Evolutionary conservation across 2,113 vertebrate genomes (phyloP), one percentile per base, ranked within the genome.

Genomic region (Gallinago paraguaiae): DNA sequence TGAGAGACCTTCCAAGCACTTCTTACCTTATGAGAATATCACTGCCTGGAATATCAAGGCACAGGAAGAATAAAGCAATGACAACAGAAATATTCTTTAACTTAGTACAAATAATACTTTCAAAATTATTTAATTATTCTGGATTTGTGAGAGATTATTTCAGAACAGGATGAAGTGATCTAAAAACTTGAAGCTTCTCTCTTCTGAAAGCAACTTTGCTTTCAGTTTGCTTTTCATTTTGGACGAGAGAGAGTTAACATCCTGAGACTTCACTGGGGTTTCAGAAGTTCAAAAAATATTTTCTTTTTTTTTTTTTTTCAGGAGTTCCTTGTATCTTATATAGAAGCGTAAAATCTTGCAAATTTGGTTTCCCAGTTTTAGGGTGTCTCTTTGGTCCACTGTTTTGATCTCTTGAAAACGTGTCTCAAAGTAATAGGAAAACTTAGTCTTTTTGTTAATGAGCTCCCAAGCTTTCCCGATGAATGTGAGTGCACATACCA

Each of bases 401-500:
- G 54, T 92, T 90, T 81, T 74, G 54, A 39, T 88, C 41, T 81
- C 33, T 50, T 77, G 63, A n/a, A 92, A 94, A 60, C 8, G 30
- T 56, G 46, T 59, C 94, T 86, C 56, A 56, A 10, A 56, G 74
- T 67, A 80, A 82, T 9, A 57, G 10, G 71, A 95, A 92, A 59
- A 81, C 35, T 76, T 83, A 11, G 20, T 77, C 81, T 78, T 67
- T 71, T 35, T 74, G 75, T 74, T 41, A 13, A 54, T 50, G 67
- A 63, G 71, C 75, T 94, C 41, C n/a, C 35, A 30, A 76, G 39
- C 64, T 82, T 39, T 59, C 54, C 54, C 37, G 10, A 6, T 51
- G 69, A 54, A 25, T 90, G 87, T 67, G 83, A 5, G 80, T 76
- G 86, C 82, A 82, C 96, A 96, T 96, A 86, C 96, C 96, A 61